Evolutionary conservation across 2,888 invertebrate genomes (phyloP).

Genomic region (Catocala sponsa): DNA sequence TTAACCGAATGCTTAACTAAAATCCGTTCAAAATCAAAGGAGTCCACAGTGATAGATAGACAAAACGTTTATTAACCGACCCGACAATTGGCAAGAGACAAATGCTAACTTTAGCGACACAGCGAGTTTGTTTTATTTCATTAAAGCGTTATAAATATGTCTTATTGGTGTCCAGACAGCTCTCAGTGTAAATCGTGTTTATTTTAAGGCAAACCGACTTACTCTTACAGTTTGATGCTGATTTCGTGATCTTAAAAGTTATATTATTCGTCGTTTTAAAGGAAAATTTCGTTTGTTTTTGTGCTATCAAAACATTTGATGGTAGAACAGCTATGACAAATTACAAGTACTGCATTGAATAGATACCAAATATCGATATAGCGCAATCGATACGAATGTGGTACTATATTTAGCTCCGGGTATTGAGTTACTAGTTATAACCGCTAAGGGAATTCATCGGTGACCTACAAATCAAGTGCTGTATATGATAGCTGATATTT

Average conservation of each 20-base stretch:
- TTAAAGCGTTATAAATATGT: conserved; percentile 51
- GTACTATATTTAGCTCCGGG: conserved; percentile 56
- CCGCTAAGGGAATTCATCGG: conserved; percentile 55
- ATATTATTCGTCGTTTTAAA: neutral
- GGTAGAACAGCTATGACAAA: neutral
- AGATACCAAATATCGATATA: conserved; percentile 44
- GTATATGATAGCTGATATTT: conserved; percentile 46
- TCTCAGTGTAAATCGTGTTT: conserved; percentile 50
- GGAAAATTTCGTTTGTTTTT: conserved; percentile 6
- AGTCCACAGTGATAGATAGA: conserved; percentile 27
- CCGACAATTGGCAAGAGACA: conserved; percentile 48
- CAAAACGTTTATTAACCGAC: conserved; percentile 35
- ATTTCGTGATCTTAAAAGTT: conserved; percentile 13
- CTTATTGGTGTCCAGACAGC: conserved; percentile 49
- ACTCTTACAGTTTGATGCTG: conserved; percentile 24
- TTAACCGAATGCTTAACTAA: conserved; percentile 3
- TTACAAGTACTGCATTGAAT: neutral
- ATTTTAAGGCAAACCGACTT: conserved; percentile 43
- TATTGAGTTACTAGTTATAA: conserved; percentile 55
- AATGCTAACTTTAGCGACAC: conserved; percentile 46
- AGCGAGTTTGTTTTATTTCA: conserved; percentile 45
- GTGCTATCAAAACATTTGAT: neutral
- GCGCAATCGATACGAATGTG: conserved; percentile 51
- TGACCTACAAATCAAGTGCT: conserved; percentile 51
- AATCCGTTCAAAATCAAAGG: conserved; percentile 12